Base-by-base conservation (phyloP, 2,113 vertebrate species). In the Nothocercus nigrocapillus region DNA sequence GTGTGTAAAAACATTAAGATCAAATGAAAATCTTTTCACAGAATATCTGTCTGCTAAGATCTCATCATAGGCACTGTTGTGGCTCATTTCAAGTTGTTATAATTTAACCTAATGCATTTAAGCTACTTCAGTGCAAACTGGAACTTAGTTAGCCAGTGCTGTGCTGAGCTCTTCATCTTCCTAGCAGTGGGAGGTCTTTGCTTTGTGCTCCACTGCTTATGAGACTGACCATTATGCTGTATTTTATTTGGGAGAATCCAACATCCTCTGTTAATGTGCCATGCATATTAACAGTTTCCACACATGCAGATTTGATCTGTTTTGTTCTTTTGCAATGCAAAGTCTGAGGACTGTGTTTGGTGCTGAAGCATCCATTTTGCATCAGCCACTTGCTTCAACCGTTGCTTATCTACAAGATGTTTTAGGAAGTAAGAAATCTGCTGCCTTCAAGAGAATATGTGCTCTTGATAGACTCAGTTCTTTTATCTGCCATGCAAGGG, bases 171-270 rank as follows among this genome's bases (percentile, higher is more conserved):
- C 36, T 47, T 82, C 15, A 25, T 36, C 15, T 59, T 88, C 24
- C 16, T 32, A 47, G 38, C 19, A 45, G 24, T 21, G 72, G 16
- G 36, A 66, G 16, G 10, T 4, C 6, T 59, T 78, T 40, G 62
- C 63, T 22, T 68, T 13, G 24, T 73, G 49, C 49, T 44, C 28
- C 12, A 5, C 21, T 66, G 28, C 18, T 76, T 38, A 10, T 30
- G 51, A 56, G 11, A 22, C 32, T 73, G 27, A 51, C n/a, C 63
- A 17, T 36, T 88, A 25, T 0, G 0, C 13, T 74, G 11, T 51
- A 36, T 25, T 8, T 73, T 56, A n/a, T 68, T 38, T 30, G 59
- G 28, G 15, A 67, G 54, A 58, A 34, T 58, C 17, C 14, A 0
- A 0, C 62, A 20, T 77, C 32, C 15, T 88, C 12, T 69, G 32